phyloP scores from a whole-genome alignment of 1,140 invertebrate genomes.

The Platyscapa corneri region DNA sequence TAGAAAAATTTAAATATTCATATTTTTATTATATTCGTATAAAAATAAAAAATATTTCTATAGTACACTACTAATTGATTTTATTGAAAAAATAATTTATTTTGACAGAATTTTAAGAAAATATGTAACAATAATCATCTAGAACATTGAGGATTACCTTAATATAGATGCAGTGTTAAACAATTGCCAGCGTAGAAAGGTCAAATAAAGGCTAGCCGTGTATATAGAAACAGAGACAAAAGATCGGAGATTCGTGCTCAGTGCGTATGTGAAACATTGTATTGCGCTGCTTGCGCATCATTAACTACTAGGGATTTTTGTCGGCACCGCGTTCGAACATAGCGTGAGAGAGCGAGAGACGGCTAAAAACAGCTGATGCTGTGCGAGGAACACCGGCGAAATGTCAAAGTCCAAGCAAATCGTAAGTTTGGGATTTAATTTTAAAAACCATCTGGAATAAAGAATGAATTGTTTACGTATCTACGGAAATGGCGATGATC shows the following conservation, averaged over 20 bases:
- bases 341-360: slow-evolving; percentile 57
- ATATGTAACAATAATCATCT: not conserved
- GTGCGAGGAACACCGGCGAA: slow-evolving; percentile 68
- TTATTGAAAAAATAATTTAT: not conserved
- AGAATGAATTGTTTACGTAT: not conserved
- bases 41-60: no score
- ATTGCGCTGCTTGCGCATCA: not conserved
- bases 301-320: slow-evolving; percentile 62
- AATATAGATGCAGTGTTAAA: not conserved
- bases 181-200: slow-evolving; percentile 12
- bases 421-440: slow-evolving; percentile 64
- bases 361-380: slow-evolving; percentile 71
- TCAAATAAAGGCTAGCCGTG: not conserved
- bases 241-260: not conserved
- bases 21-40: no score
- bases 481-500: not conserved
- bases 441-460: not conserved
- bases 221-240: not conserved
- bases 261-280: not conserved
- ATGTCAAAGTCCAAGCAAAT: slow-evolving; percentile 75
- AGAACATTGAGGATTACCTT: not conserved
- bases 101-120: not conserved
- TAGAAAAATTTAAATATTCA: no score
- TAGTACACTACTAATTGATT: no score
- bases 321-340: slow-evolving; percentile 52